Conservation (phyloP, 2,113 vertebrate genomes). For the Melanocharis versteri region DNA sequence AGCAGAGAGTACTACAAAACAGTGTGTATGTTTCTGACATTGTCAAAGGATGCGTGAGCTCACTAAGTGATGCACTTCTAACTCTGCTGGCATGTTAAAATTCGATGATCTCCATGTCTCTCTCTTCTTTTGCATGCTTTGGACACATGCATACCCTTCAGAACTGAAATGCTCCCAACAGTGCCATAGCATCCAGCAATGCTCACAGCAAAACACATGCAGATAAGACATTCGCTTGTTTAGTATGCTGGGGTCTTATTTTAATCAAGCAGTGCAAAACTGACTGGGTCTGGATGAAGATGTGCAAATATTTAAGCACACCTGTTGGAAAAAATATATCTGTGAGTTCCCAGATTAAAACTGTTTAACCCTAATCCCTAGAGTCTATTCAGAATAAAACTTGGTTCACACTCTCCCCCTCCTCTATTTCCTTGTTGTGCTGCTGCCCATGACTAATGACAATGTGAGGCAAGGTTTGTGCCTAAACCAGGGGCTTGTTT, state of each 20-base stretch:
- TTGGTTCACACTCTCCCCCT: background rate
- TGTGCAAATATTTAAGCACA: background rate
- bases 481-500: slow-evolving; percentile 18
- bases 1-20: background rate
- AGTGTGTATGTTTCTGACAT: background rate
- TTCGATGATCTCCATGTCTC: fast-evolving
- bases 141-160: background rate
- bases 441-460: slow-evolving; percentile 38
- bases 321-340: background rate
- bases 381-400: background rate
- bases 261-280: background rate
- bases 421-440: slow-evolving; percentile 13
- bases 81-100: background rate
- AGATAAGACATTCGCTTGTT: background rate
- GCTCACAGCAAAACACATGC: background rate
- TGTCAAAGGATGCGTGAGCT: background rate
- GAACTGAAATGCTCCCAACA: background rate
- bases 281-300: background rate
- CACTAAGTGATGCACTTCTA: background rate
- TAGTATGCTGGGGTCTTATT: background rate
- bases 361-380: background rate
- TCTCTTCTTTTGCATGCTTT: background rate
- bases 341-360: background rate
- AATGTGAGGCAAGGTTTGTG: slow-evolving; percentile 34
- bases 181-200: background rate